These are phyloP conservation scores for Didymodactylos carnosus DNA, from an alignment of 2,888 invertebrate genomes.

Conservation along the genomic window DNA sequence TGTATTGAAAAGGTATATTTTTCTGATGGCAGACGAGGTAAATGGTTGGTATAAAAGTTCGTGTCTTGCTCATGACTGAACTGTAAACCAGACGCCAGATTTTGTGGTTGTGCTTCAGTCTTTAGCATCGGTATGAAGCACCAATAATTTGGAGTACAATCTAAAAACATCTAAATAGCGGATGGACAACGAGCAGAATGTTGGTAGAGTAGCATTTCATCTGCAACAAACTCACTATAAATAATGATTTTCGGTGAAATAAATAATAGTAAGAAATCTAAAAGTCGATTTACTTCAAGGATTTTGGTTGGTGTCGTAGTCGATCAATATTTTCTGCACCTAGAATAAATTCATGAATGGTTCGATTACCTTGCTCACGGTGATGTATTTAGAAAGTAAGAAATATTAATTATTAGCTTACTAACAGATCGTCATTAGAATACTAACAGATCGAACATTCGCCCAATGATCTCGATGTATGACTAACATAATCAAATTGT, in stretches of 20 bases:
- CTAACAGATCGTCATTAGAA: background rate
- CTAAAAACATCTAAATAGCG: background rate
- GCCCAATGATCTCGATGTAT: background rate
- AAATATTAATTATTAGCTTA: background rate
- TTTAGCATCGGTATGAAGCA: background rate
- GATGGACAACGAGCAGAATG: background rate
- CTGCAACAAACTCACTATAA: background rate
- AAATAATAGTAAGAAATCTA: background rate
- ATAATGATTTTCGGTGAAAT: too few species aligned
- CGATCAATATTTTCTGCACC: background rate
- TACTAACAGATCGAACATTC: background rate
- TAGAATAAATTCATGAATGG: background rate
- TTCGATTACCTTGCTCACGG: background rate
- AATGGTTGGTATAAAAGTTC: background rate
- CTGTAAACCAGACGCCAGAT: too few species aligned
- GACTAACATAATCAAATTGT: background rate
- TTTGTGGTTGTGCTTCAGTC: too few species aligned
- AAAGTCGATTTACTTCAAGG: background rate
- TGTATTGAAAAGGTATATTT: background rate
- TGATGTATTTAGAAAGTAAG: background rate
- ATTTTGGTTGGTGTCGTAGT: background rate
- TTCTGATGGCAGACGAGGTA: background rate
- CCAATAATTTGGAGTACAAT: background rate
- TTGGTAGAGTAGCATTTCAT: background rate
- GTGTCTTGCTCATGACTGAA: background rate